Conservation (phyloP, 2,113 vertebrate species). For the Gymnorhina tibicen region DNA sequence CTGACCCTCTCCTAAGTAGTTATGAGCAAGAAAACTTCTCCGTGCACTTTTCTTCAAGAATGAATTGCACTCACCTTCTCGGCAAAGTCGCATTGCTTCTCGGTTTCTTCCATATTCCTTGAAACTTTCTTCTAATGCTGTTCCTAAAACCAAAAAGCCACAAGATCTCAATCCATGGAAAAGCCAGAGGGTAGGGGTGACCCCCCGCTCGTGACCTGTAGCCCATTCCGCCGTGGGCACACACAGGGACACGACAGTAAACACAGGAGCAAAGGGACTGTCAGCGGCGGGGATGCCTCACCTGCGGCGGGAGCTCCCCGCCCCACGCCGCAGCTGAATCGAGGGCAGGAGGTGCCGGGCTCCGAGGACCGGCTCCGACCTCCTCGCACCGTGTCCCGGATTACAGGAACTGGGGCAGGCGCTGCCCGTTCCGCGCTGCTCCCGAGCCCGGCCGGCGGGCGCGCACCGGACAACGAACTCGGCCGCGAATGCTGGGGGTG, state of each 20-base stretch:
- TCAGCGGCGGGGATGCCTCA: neutral
- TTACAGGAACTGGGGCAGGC: slow-evolving; percentile 48
- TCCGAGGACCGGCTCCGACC: neutral
- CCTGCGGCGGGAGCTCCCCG: neutral
- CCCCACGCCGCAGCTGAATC: neutral
- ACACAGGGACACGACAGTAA: neutral
- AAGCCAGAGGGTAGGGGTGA: neutral
- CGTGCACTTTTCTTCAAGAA: neutral
- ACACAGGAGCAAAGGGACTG: neutral
- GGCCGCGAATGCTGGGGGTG: neutral
- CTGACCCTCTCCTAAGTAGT: neutral
- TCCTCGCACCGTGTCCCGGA: slow-evolving; percentile 12
- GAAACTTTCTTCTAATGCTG: slow-evolving; percentile 95
- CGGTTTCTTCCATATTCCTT: slow-evolving; percentile 96
- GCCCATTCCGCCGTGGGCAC: neutral
- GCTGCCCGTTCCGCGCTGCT: neutral
- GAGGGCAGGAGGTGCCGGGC: neutral
- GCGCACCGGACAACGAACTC: slow-evolving; percentile 16
- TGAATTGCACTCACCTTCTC: slow-evolving; percentile 87
- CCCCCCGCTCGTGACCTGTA: neutral
- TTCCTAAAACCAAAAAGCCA: slow-evolving; percentile 75
- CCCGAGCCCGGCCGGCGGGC: neutral
- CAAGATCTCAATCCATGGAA: neutral
- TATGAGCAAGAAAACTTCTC: neutral
- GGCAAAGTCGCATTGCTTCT: slow-evolving; percentile 97